Conservation (phyloP, 2,113 vertebrate species). For the Mohoua ochrocephala region DNA sequence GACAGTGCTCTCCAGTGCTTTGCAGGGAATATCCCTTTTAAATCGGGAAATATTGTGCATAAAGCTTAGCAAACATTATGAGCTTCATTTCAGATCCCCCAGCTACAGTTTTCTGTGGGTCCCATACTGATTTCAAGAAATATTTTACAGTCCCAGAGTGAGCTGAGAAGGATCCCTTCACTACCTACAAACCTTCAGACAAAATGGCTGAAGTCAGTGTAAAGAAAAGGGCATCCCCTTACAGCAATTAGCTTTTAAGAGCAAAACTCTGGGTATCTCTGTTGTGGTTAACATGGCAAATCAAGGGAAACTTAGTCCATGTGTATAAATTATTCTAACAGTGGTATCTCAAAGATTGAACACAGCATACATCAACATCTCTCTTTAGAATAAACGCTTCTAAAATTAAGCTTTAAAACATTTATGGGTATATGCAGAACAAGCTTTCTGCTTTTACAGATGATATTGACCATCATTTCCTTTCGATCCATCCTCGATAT, state of each 20-base stretch:
- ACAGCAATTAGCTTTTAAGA: background rate
- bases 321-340: background rate
- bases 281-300: background rate
- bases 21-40: background rate
- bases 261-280: background rate
- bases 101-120: background rate
- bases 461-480: background rate
- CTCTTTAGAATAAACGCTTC: background rate
- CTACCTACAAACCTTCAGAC: background rate
- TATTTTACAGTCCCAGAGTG: background rate
- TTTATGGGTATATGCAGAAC: background rate
- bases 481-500: background rate
- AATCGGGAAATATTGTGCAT: background rate
- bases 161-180: background rate
- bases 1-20: background rate
- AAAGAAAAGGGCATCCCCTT: background rate
- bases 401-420: background rate
- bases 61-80: background rate
- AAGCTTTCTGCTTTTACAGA: background rate
- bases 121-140: background rate
- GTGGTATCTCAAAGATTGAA: background rate
- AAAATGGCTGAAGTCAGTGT: background rate
- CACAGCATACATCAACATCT: background rate
- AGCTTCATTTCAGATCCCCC: background rate
- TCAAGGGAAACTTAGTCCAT: background rate